Conservation (phyloP, 2,113 vertebrate species). For the Corythornis cristatus region DNA sequence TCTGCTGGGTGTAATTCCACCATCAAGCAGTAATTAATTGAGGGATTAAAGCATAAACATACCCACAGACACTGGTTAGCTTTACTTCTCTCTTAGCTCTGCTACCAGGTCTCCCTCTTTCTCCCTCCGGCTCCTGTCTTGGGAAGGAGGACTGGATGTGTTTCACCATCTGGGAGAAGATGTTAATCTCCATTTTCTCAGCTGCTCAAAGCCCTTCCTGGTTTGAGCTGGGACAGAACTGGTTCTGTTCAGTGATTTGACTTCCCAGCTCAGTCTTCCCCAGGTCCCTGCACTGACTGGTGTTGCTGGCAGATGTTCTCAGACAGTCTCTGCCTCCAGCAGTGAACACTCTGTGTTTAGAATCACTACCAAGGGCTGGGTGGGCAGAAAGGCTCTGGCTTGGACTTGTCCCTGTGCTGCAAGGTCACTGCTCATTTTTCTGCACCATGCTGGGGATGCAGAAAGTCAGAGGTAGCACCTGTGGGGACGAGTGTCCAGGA, state of each 20-base stretch:
- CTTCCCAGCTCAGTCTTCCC: background rate
- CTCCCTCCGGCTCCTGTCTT: background rate
- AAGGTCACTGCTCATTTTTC: background rate
- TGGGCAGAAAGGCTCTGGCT: background rate
- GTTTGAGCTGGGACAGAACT: background rate
- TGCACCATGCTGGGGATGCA: background rate
- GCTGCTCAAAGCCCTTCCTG: background rate
- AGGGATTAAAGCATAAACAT: background rate
- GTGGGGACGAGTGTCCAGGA: background rate
- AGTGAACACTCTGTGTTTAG: background rate
- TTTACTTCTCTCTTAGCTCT: background rate
- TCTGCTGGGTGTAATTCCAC: background rate
- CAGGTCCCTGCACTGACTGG: background rate
- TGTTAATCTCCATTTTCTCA: background rate
- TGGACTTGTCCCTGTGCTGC: background rate
- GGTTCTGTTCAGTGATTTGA: background rate
- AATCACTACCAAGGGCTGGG: background rate
- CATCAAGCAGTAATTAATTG: background rate
- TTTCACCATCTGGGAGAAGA: background rate
- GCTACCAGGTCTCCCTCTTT: background rate
- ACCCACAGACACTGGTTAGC: rapidly evolving
- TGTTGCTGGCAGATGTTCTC: background rate
- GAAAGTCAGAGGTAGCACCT: background rate
- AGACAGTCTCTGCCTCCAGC: too few species aligned
- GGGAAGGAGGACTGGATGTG: background rate